Evolutionary conservation across 2,113 vertebrate species (phyloP).

Genomic region (Crotalus tigris): DNA sequence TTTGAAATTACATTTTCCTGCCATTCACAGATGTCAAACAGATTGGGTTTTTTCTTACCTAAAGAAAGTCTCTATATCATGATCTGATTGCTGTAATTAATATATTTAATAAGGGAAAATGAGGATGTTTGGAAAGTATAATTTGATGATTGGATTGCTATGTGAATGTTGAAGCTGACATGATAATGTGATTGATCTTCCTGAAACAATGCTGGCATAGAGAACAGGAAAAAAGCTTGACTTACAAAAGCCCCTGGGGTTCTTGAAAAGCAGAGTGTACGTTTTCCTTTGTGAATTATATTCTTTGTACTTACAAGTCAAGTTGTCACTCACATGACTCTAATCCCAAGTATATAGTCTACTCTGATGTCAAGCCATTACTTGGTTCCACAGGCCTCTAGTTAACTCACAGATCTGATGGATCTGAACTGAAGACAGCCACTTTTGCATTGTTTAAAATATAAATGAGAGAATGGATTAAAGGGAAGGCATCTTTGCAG

Average conservation of each 20-base stretch:
- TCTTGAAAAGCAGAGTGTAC: conserved; percentile 15
- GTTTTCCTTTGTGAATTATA: not conserved
- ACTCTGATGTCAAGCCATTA: not conserved
- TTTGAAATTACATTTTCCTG: not conserved
- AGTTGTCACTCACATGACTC: not conserved
- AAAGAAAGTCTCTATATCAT: conserved; percentile 10
- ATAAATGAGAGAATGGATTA: not conserved
- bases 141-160: conserved; percentile 23
- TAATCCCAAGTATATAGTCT: not conserved
- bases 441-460: not conserved
- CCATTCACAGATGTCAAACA: conserved; percentile 1
- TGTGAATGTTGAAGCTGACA: conserved; percentile 12
- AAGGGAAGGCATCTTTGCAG: not conserved
- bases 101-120: conserved; percentile 21
- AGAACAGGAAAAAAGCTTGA: conserved; percentile 14
- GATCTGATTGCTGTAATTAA: conserved; percentile 1
- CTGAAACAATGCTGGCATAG: conserved; percentile 2
- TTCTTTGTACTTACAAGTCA: conserved; percentile 15
- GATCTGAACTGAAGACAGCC: not conserved
- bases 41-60: not conserved
- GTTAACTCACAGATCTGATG: not conserved
- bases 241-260: not conserved
- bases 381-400: not conserved
- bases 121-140: not conserved
- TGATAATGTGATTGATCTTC: conserved; percentile 17